Evolutionary conservation across 2,797 vertebrate species (phyloP), one percentile per base, ranked within the genome.

Genomic region (Takifugu ocellatus): DNA sequence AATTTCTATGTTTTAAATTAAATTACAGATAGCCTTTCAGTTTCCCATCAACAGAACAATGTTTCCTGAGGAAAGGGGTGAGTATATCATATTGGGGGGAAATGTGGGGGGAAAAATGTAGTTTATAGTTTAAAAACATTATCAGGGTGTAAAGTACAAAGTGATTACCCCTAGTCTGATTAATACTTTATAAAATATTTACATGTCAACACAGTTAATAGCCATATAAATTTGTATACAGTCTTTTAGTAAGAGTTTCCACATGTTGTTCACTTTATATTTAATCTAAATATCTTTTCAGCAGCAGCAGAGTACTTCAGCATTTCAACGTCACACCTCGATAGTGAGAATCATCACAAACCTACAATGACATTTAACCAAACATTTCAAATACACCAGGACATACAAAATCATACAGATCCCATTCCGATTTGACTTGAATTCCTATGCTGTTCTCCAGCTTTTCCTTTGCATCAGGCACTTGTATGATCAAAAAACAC

Each of bases 251-350:
- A 53, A 45, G 59, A 45, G 51, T 36, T 49, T 66, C 21, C 57
- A 72, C 56, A 53, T 49, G 53, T 58, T 72, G 50, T 77, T 83
- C 66, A 79, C 44, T 61, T 61, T 72, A 61, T 77, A 56, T 84
- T 80, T 76, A 78, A 76, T 88, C 63, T 64, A 60, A 36, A 75
- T 74, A 61, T 67, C 75, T 78, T 87, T 85, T 90, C 63, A 80
- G 73, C 76, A 87, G 78, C 92, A 94, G 91, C 89, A 90, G 88
- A 86, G 91, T 87, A 88, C 80, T 93, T 88, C 87, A 81, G 89
- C 82, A 82, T 90, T 91, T 90, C 88, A 88, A 90, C 78, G 71
- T 72, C 75, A 78, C 68, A 72, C 63, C 29, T 66, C 57, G 43
- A 64, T 51, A 67, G 63, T 63, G 24, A 79, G 72, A 66, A 57